Conservation (phyloP, 2,888 invertebrate genomes). For the Tinea trinotella region DNA sequence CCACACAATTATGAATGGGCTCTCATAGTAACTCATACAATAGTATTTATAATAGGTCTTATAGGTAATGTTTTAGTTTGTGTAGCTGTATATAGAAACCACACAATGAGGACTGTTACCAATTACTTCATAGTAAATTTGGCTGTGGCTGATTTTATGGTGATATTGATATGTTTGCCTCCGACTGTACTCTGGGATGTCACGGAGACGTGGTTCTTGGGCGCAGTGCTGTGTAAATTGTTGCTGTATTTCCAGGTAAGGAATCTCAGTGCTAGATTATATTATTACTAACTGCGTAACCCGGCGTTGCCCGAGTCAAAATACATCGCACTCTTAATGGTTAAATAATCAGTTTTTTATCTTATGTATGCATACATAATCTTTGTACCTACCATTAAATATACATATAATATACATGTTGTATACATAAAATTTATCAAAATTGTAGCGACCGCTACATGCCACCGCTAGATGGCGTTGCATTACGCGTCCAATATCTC, state of each 20-base stretch:
- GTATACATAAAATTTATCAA: no score
- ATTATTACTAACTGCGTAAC: no score
- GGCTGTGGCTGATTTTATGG: conserved; percentile 90
- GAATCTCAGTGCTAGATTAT: no score
- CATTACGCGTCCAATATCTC: no score
- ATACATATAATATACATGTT: no score
- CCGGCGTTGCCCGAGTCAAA: no score
- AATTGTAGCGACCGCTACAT: no score
- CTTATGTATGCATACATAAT: no score
- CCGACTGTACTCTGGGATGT: conserved; percentile 92
- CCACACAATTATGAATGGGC: conserved; percentile 84
- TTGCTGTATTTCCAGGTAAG: conserved; percentile 92
- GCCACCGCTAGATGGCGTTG: no score
- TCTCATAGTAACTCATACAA: conserved; percentile 79
- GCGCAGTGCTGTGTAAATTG: conserved; percentile 85
- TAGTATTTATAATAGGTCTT: conserved; percentile 85
- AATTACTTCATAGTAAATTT: conserved; percentile 94
- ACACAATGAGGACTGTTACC: conserved; percentile 91
- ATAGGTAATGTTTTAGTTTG: conserved; percentile 91
- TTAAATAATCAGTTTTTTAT: no score
- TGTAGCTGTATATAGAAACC: conserved; percentile 88
- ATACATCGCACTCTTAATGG: no score
- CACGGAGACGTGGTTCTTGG: conserved; percentile 94
- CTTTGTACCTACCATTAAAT: no score
- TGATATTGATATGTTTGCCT: conserved; percentile 90